These are phyloP conservation scores for Poeciliopsis infans DNA, from an alignment of 2,797 vertebrate species.

Conservation along the genomic window DNA sequence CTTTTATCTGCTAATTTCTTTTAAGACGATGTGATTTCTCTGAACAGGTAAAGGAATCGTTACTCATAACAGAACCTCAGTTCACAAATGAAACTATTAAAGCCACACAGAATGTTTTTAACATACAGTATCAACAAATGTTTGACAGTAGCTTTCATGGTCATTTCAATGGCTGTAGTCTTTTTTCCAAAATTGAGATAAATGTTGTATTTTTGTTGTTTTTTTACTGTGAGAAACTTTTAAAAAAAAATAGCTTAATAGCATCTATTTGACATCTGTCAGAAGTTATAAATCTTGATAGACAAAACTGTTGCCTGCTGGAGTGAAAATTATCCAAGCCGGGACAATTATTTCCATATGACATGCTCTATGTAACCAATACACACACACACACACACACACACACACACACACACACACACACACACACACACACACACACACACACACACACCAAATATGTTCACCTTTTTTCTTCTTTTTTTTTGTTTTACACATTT, in stretches of 20 bases:
- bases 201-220: not conserved
- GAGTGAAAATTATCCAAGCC: conserved; percentile 50
- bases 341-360: conserved; percentile 71
- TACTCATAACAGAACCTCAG: not conserved
- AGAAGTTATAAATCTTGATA: conserved; percentile 60
- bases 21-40: too few relatives aligned
- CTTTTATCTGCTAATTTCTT: too few relatives aligned
- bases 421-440: conserved; percentile 24
- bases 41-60: not conserved
- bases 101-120: not conserved
- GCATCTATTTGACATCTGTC: conserved; percentile 57
- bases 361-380: conserved; percentile 25
- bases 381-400: conserved; percentile 30
- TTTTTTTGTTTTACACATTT: not conserved
- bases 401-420: not conserved
- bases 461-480: not conserved
- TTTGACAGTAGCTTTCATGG: not conserved
- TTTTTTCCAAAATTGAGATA: not conserved
- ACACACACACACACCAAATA: not conserved
- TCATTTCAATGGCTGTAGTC: not conserved
- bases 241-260: conserved; percentile 24
- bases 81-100: not conserved
- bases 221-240: not conserved
- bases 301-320: conserved; percentile 50
- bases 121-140: not conserved